Conservation (phyloP, 2,888 invertebrate genomes). For the Clivina fossor region DNA sequence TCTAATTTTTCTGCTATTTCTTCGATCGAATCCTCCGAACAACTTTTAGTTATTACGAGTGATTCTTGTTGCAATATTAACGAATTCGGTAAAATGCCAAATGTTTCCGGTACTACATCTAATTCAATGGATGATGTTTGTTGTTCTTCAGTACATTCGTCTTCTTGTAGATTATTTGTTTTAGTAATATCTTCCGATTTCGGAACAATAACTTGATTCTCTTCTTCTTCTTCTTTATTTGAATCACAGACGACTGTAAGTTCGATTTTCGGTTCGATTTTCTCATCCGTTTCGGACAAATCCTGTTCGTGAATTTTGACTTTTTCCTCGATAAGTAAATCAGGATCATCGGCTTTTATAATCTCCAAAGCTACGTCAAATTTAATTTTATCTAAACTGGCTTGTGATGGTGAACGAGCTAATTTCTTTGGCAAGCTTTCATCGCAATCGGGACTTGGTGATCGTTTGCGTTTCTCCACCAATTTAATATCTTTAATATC, state of each 20-base stretch:
- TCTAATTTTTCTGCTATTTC: conserved; percentile 49
- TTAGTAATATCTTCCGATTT: conserved; percentile 12
- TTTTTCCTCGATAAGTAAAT: conserved; percentile 55
- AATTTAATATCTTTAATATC: conserved; percentile 27
- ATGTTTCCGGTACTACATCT: conserved; percentile 30
- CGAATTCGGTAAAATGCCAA: conserved; percentile 48
- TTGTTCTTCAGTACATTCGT: conserved; percentile 10
- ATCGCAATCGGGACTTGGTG: conserved; percentile 36
- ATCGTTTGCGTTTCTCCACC: conserved; percentile 34
- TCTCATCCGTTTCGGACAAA: conserved; percentile 31
- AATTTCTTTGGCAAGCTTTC: conserved; percentile 37
- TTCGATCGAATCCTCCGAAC: conserved; percentile 43
- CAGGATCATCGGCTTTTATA: conserved; percentile 54
- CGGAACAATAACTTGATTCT: conserved; percentile 1
- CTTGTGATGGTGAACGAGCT: conserved; percentile 19
- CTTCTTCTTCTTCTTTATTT: conserved; percentile 19
- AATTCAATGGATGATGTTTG: conserved; percentile 21
- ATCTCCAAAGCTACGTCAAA: conserved; percentile 44
- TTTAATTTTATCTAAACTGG: conserved; percentile 23
- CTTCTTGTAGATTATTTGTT: conserved; percentile 15
- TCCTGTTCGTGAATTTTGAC: conserved; percentile 54
- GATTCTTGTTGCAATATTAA: conserved; percentile 52
- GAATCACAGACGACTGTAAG: conserved; percentile 12
- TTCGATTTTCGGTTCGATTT: conserved; percentile 1
- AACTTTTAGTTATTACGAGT: conserved; percentile 51